Evolutionary conservation across 2,888 invertebrate genomes (phyloP).

Genomic region (Argyra leucocephala): DNA sequence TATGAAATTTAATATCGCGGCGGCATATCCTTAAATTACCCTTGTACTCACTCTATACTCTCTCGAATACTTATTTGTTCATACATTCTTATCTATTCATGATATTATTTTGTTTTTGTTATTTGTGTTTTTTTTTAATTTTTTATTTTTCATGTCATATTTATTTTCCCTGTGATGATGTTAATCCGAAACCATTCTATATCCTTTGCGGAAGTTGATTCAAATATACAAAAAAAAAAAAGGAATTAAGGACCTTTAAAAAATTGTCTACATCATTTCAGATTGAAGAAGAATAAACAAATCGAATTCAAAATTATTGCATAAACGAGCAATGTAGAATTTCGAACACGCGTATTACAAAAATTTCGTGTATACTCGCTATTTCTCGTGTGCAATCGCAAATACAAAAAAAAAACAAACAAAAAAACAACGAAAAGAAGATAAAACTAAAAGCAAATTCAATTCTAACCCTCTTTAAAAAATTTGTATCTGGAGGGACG

Average conservation of each 20-base stretch:
- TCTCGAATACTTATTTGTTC: not conserved
- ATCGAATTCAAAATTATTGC: not conserved
- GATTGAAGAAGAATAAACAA: not conserved
- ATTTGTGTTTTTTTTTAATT: not conserved
- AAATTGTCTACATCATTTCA: not conserved
- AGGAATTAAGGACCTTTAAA: not conserved
- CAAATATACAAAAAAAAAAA: not conserved
- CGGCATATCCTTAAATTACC: not conserved
- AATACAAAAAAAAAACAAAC: not conserved
- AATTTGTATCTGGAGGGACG: not conserved
- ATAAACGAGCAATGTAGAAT: not conserved
- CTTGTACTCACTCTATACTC: not conserved
- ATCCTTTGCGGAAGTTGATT: not conserved
- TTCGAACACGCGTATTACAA: not conserved
- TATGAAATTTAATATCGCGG: constrained; percentile 6
- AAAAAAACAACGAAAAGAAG: too few species aligned
- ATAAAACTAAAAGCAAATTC: not conserved
- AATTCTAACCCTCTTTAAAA: not conserved
- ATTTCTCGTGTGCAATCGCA: not conserved
- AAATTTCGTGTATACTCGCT: too few species aligned
- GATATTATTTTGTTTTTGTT: not conserved
- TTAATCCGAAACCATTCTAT: constrained; percentile 4
- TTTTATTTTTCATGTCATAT: not conserved
- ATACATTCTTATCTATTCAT: not conserved
- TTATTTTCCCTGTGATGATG: not conserved